phyloP scores from a whole-genome alignment of 2,113 vertebrate genomes.

The Paramormyrops kingsleyae region DNA sequence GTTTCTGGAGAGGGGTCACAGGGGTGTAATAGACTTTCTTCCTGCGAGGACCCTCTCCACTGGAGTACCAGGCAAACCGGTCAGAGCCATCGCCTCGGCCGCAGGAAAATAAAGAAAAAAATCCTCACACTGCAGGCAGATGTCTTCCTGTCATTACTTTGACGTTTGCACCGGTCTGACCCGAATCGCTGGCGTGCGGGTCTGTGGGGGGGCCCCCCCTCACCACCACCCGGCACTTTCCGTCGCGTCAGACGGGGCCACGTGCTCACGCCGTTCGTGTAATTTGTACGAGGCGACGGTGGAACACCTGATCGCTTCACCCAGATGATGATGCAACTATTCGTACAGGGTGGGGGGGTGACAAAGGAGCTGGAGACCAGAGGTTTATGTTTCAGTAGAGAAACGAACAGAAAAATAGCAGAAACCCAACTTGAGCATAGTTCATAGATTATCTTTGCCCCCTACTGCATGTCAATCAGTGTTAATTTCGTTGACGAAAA shows the following conservation, averaged over 20 bases:
- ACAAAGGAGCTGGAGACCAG: not conserved
- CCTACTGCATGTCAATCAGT: not conserved
- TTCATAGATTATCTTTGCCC: not conserved
- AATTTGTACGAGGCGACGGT: not conserved
- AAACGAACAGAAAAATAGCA: not conserved
- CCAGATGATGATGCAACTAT: not conserved
- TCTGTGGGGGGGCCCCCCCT: not conserved
- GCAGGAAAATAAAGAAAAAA: not conserved
- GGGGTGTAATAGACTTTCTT: conserved; percentile 15
- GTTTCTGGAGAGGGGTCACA: conserved; percentile 9
- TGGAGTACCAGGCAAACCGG: not conserved
- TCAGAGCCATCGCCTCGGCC: not conserved
- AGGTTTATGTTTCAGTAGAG: not conserved
- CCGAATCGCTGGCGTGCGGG: not conserved
- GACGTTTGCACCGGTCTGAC: not conserved
- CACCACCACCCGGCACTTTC: not conserved
- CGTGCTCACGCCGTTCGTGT: not conserved
- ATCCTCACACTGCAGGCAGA: not conserved
- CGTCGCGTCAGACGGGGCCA: not conserved
- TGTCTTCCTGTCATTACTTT: not conserved
- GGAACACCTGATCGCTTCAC: not conserved
- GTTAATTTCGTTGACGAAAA: too few relatives aligned
- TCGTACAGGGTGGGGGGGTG: not conserved
- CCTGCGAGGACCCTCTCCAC: not conserved
- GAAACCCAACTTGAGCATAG: not conserved